These are phyloP conservation scores for Geopemphigus sp. DNA, from an alignment of 1,140 invertebrate species.

Conservation along the genomic window DNA sequence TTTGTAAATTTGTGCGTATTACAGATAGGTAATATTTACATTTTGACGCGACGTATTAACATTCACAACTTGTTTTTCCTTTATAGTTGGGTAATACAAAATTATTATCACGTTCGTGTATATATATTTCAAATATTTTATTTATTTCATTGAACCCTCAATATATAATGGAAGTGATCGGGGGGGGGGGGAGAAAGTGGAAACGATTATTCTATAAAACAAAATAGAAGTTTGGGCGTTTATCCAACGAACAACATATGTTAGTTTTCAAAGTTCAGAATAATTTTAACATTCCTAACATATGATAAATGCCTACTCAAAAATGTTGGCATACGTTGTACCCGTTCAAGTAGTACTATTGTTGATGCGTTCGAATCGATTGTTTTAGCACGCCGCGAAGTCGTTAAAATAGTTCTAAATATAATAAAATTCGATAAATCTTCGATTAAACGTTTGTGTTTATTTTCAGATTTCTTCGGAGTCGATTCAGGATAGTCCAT, in stretches of 20 bases:
- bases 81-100: too few species aligned
- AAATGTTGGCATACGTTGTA: neutral
- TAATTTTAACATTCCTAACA: neutral
- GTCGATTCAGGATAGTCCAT: neutral
- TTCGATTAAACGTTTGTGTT: neutral
- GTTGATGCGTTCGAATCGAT: neutral
- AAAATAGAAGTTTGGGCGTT: neutral
- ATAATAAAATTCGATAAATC: neutral
- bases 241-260: neutral
- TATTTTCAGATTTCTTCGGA: conserved; percentile 3
- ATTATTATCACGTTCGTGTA: too few species aligned
- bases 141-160: too few species aligned
- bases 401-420: neutral
- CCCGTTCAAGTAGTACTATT: neutral
- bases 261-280: conserved; percentile 12
- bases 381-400: neutral
- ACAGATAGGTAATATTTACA: too few species aligned
- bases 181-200: too few species aligned
- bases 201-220: neutral
- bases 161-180: too few species aligned
- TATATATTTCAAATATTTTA: too few species aligned
- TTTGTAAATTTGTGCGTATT: too few species aligned
- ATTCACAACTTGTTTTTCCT: too few species aligned
- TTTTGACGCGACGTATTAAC: too few species aligned
- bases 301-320: conserved; percentile 3